Evolutionary conservation across 1,140 invertebrate genomes (phyloP).

Genomic region (Liolophura sinensis): DNA sequence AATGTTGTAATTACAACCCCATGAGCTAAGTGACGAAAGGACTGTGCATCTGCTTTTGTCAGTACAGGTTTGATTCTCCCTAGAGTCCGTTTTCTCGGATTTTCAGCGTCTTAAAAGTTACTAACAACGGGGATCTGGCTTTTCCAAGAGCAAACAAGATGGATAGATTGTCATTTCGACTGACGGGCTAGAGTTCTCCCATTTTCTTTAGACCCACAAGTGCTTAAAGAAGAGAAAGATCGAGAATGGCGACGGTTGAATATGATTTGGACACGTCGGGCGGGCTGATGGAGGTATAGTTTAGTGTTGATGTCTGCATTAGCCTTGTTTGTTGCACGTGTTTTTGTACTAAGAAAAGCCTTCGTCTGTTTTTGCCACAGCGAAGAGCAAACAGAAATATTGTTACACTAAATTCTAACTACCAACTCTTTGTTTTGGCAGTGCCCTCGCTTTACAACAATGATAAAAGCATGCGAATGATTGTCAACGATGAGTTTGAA

Average conservation of each 20-base stretch:
- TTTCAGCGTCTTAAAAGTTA: constrained; percentile 1
- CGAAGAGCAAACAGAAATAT: neutral
- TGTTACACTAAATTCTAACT: neutral
- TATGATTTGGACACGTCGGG: constrained; percentile 69
- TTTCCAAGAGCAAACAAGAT: constrained; percentile 5
- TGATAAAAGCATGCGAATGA: neutral
- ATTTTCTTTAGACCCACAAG: neutral
- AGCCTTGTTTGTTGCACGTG: neutral
- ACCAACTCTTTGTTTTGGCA: neutral
- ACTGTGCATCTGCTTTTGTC: constrained; percentile 3
- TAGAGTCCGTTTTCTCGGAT: neutral
- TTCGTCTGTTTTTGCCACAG: neutral
- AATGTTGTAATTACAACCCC: constrained; percentile 5
- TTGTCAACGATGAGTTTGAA: neutral
- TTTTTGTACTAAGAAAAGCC: neutral
- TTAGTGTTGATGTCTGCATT: too few relatives aligned
- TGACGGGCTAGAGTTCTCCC: neutral
- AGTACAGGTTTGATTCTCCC: neutral
- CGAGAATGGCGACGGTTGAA: constrained; percentile 46
- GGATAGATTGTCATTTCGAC: constrained; percentile 28
- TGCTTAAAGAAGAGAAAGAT: neutral
- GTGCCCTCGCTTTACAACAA: neutral
- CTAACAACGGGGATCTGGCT: neutral
- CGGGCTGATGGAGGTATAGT: constrained; percentile 69
- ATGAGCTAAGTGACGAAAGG: neutral